Percentiles rank a stretch among this genome's conserved stretches.
These are phyloP conservation scores for Protonemura montana DNA, from an alignment of 2,888 invertebrate species.

Conservation along the genomic window DNA sequence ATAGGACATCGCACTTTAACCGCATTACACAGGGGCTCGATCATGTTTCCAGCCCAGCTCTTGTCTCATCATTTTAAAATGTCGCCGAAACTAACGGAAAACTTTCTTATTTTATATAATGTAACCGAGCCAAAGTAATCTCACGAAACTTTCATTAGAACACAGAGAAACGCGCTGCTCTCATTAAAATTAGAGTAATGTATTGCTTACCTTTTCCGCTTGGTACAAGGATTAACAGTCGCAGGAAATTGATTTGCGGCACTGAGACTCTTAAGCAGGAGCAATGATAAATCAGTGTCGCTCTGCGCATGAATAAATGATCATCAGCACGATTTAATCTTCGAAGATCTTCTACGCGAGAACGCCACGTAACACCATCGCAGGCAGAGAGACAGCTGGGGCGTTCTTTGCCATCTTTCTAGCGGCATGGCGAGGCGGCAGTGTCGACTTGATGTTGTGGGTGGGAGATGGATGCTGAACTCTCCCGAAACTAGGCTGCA, in stretches of 20 bases:
- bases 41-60: neutral
- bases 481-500: neutral
- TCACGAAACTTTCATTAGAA: neutral
- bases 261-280: neutral
- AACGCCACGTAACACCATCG: neutral
- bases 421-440: neutral
- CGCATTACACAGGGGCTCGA: neutral
- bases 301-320: neutral
- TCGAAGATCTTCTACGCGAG: neutral
- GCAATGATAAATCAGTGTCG: neutral
- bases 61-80: neutral
- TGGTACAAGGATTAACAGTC: neutral
- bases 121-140: neutral
- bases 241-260: neutral
- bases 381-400: no score
- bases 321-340: constrained; percentile 4
- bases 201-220: neutral
- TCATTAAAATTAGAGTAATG: neutral
- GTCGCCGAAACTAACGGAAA: neutral
- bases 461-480: constrained; percentile 17
- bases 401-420: neutral
- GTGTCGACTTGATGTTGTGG: neutral
- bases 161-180: no score
- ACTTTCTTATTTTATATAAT: neutral
- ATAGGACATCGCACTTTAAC: neutral